Conservation (phyloP, 2,888 invertebrate genomes). For the Mellilla xanthometata region DNA sequence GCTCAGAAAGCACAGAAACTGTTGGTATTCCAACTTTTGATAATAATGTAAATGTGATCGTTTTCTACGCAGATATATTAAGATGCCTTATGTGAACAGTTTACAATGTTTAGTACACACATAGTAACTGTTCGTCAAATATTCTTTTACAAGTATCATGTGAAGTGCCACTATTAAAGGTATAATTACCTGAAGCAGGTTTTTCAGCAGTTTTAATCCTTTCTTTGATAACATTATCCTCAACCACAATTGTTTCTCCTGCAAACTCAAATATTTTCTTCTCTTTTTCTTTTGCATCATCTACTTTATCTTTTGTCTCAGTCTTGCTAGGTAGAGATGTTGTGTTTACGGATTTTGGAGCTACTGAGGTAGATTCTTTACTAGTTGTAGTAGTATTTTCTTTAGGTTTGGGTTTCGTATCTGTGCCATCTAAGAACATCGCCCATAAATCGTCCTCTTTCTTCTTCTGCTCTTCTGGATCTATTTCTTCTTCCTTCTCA, state of each 20-base stretch:
- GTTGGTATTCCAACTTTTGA: no score
- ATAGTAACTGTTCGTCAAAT: no score
- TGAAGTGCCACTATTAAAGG: no score
- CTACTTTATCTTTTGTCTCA: constrained; percentile 34
- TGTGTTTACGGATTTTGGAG: no score
- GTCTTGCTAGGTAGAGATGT: constrained; percentile 15
- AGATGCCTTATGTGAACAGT: no score
- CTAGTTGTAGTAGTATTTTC: constrained; percentile 28
- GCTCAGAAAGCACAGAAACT: no score
- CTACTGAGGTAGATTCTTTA: constrained; percentile 9
- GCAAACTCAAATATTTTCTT: constrained; percentile 92
- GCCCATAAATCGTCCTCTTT: constrained; percentile 91
- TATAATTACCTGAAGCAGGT: constrained; percentile 52
- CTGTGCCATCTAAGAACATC: constrained; percentile 88
- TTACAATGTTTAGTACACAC: no score
- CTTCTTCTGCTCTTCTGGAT: constrained; percentile 86
- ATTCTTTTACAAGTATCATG: no score
- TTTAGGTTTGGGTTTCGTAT: constrained; percentile 53
- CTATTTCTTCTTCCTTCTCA: constrained; percentile 41
- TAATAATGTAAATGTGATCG: no score
- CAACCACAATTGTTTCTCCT: constrained; percentile 88
- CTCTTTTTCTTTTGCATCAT: constrained; percentile 79
- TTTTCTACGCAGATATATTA: no score
- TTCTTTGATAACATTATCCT: constrained; percentile 67
- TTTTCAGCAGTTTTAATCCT: constrained; percentile 59